A percentile compares a stretch with the other conserved stretches of the same genome.
phyloP scores from a whole-genome alignment of 2,113 vertebrate genomes.

The Panurus biarmicus region DNA sequence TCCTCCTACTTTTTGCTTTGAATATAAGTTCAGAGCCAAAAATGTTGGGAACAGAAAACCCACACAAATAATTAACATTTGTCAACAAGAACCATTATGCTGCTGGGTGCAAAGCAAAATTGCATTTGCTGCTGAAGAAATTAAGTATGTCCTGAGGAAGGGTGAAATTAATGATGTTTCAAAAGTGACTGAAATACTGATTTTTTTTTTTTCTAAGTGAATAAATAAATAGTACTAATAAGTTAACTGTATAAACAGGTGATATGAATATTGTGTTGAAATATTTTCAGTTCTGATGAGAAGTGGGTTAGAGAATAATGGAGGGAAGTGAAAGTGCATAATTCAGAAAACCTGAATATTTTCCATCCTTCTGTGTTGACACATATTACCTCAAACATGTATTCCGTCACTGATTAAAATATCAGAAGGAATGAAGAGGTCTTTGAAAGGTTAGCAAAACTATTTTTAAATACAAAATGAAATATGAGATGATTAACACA shows the following conservation, averaged over 20 bases:
- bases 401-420: neutral
- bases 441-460: neutral
- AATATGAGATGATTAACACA: neutral
- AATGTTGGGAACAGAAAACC: neutral
- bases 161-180: constrained; percentile 11
- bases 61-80: constrained; percentile 59
- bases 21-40: constrained; percentile 42
- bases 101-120: constrained; percentile 15
- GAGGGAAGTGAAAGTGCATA: neutral
- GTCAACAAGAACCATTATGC: constrained; percentile 37
- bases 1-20: constrained; percentile 1
- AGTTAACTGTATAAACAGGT: neutral
- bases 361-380: neutral
- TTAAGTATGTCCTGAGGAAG: neutral
- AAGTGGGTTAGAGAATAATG: neutral
- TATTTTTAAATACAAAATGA: neutral
- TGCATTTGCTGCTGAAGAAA: constrained; percentile 7
- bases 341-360: neutral
- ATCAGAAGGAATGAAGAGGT: neutral
- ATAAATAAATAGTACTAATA: neutral
- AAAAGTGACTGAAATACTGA: neutral
- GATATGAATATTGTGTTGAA: neutral
- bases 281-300: neutral
- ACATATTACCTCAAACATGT: neutral
- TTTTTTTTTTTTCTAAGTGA: neutral